Percentiles rank a stretch among this genome's conserved stretches.
Conservation (phyloP, 2,113 vertebrate species). For the Poeciliopsis turrubarensis region DNA sequence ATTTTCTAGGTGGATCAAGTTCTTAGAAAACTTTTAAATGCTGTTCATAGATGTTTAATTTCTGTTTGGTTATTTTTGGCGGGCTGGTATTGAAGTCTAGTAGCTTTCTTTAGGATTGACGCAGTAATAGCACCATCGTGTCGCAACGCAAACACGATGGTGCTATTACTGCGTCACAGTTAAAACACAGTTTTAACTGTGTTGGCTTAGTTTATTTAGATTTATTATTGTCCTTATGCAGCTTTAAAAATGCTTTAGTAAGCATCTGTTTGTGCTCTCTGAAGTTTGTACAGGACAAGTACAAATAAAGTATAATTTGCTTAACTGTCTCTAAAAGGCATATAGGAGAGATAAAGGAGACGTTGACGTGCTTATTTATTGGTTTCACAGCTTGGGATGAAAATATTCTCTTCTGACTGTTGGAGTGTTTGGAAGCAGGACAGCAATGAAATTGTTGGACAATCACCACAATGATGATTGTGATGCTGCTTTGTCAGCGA, state of each 20-base stretch:
- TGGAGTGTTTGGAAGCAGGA: too few relatives aligned
- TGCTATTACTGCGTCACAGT: too few relatives aligned
- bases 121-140: background rate
- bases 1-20: too few relatives aligned
- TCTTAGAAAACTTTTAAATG: too few relatives aligned
- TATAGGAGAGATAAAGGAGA: background rate
- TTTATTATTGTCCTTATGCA: background rate
- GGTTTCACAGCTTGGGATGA: too few relatives aligned
- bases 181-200: background rate
- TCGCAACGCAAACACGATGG: background rate
- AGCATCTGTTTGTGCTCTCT: background rate
- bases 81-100: background rate
- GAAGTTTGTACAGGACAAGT: background rate
- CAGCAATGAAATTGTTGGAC: too few relatives aligned
- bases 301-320: background rate
- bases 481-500: background rate
- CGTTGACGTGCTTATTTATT: background rate
- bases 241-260: background rate
- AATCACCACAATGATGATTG: background rate
- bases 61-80: background rate
- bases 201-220: background rate
- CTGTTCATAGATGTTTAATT: background rate
- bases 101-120: background rate
- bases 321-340: too few relatives aligned
- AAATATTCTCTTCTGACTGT: too few relatives aligned